Conservation (phyloP, 2,888 invertebrate species). For the Girardia tigrina region DNA sequence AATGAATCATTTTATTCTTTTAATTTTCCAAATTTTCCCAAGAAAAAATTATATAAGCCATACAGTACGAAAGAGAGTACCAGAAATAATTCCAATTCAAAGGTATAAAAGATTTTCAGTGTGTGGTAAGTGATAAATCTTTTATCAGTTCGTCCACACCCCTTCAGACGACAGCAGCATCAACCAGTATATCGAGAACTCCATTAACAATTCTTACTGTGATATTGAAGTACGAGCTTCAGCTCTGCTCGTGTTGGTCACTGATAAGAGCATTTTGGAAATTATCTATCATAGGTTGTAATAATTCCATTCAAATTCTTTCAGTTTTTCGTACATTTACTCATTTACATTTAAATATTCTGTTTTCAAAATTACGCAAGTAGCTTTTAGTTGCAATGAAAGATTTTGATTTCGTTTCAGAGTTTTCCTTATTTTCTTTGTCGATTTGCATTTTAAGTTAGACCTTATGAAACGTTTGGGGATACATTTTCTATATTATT, state of each 20-base stretch:
- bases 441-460: too few relatives aligned
- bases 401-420: too few relatives aligned
- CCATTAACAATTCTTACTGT: neutral
- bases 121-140: too few relatives aligned
- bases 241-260: neutral
- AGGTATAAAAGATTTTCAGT: neutral
- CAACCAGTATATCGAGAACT: neutral
- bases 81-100: neutral
- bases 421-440: too few relatives aligned
- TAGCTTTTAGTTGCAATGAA: too few relatives aligned
- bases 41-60: neutral
- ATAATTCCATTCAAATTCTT: too few relatives aligned
- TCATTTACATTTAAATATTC: too few relatives aligned
- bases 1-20: neutral
- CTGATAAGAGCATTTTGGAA: neutral
- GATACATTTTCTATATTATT: too few relatives aligned
- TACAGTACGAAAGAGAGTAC: conserved; percentile 9
- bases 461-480: too few relatives aligned
- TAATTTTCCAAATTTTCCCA: neutral
- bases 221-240: neutral
- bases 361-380: too few relatives aligned
- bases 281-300: conserved; percentile 1
- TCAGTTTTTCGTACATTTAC: too few relatives aligned
- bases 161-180: neutral
- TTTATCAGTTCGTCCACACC: neutral